These are phyloP conservation scores for Lophotis ruficrista DNA, from an alignment of 2,113 vertebrate species.

Conservation along the genomic window DNA sequence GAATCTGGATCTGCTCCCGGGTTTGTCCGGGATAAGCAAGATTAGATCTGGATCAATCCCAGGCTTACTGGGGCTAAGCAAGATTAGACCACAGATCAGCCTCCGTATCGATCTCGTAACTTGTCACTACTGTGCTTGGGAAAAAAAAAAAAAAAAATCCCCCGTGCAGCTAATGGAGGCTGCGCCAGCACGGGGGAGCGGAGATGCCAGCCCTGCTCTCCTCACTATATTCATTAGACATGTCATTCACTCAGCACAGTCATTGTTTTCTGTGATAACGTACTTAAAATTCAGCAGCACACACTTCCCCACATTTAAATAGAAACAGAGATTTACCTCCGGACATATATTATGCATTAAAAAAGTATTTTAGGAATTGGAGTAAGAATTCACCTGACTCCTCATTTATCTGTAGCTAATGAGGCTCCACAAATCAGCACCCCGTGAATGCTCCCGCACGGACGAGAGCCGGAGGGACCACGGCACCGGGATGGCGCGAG, in stretches of 20 bases:
- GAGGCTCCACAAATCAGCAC: not conserved
- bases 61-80: constrained; percentile 1
- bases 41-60: constrained; percentile 64
- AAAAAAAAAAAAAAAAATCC: not conserved
- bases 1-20: constrained; percentile 41
- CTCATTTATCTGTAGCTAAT: not conserved
- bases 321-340: not conserved
- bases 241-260: not conserved
- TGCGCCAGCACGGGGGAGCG: not conserved
- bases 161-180: rapidly evolving
- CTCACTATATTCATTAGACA: not conserved
- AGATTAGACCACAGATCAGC: constrained; percentile 57
- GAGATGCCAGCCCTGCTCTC: not conserved
- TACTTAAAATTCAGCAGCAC: constrained; percentile 23
- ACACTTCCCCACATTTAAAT: not conserved
- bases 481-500: not conserved
- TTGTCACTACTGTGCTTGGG: not conserved
- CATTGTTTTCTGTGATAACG: not conserved
- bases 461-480: not conserved
- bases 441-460: rapidly evolving
- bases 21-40: constrained; percentile 49
- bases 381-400: constrained; percentile 24
- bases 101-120: not conserved
- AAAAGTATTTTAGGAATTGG: not conserved
- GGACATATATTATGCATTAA: not conserved